Conservation (phyloP, 2,797 vertebrate genomes). For the Podargus strigoides region DNA sequence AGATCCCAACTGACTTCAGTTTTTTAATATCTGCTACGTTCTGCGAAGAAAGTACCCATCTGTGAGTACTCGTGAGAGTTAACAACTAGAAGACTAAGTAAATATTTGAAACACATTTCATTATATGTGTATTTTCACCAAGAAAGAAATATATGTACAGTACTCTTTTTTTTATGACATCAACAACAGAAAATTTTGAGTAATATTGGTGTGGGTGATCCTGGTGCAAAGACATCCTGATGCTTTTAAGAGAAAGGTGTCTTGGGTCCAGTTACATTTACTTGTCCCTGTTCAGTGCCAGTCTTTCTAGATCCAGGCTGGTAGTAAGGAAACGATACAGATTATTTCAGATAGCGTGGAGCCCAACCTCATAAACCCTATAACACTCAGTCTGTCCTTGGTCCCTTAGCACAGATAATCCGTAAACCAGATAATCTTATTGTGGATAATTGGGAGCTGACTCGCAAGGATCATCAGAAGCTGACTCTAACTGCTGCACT, state of each 20-base stretch:
- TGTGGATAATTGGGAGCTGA: not conserved
- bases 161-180: not conserved
- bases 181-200: not conserved
- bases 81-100: not conserved
- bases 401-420: not conserved
- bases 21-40: slow-evolving; percentile 98
- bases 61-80: slow-evolving; percentile 1
- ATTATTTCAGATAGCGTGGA: not conserved
- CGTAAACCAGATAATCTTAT: not conserved
- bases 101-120: not conserved
- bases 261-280: not conserved
- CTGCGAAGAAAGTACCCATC: slow-evolving; percentile 70
- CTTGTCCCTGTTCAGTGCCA: not conserved
- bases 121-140: slow-evolving; percentile 1
- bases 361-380: not conserved
- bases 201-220: not conserved
- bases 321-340: not conserved
- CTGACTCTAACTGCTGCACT: not conserved
- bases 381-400: not conserved
- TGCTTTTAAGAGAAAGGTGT: not conserved
- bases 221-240: not conserved
- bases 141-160: not conserved
- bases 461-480: not conserved
- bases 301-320: not conserved
- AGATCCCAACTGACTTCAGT: slow-evolving; percentile 93